These are phyloP conservation scores for Sogatella furcifera DNA, from an alignment of 1,140 invertebrate species.

Conservation along the genomic window DNA sequence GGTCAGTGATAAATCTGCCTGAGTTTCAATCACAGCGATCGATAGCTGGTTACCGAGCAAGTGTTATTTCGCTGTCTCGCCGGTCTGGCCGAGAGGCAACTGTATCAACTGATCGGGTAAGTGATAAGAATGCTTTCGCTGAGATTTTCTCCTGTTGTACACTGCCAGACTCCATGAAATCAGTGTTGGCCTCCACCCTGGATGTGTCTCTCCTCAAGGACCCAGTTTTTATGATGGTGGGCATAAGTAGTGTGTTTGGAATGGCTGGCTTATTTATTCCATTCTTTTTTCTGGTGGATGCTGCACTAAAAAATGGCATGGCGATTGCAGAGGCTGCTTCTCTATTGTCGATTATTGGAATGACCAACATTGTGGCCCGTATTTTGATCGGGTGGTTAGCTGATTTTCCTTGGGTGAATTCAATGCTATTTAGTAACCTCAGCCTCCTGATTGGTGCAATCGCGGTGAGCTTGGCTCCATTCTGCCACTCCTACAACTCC, in stretches of 20 bases:
- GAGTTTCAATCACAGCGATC: conserved; percentile 89
- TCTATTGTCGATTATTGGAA: conserved; percentile 88
- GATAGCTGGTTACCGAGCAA: conserved; percentile 73
- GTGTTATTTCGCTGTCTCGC: conserved; percentile 60
- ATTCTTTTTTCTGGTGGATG: conserved; percentile 85
- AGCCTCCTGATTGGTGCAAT: conserved; percentile 84
- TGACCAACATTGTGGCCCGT: conserved; percentile 86
- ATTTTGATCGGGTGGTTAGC: conserved; percentile 77
- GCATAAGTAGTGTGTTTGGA: conserved; percentile 88
- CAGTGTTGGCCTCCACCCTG: conserved; percentile 81
- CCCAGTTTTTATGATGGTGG: conserved; percentile 85
- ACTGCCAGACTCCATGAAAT: conserved; percentile 67
- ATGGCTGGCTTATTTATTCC: conserved; percentile 92
- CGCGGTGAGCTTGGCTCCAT: conserved; percentile 70
- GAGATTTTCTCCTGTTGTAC: conserved; percentile 64
- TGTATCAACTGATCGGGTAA: conserved; percentile 53
- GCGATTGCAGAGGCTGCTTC: conserved; percentile 65
- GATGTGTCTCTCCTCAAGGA: conserved; percentile 82
- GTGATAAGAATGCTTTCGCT: conserved; percentile 28
- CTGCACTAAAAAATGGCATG: conserved; percentile 60
- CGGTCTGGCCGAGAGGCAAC: conserved; percentile 27
- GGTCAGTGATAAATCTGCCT: conserved; percentile 80
- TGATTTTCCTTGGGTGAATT: conserved; percentile 78
- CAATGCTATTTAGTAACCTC: conserved; percentile 87
- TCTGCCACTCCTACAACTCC: conserved; percentile 63